Evolutionary conservation across 2,113 vertebrate species (phyloP), one percentile per base, ranked within the genome.

Genomic region (Nanorana parkeri): DNA sequence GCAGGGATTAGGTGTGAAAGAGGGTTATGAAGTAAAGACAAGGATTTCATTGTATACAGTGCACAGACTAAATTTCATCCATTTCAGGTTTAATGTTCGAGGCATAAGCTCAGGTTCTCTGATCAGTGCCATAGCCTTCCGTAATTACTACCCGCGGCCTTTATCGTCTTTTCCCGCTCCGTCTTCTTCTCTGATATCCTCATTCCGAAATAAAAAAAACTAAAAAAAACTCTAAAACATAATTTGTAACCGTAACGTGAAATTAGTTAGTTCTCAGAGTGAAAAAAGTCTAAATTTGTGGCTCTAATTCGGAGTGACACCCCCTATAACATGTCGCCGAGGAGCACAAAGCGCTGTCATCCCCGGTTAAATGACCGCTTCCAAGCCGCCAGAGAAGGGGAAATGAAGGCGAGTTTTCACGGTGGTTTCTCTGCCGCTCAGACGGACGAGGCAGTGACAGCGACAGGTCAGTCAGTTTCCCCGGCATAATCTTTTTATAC

Each of bases 401-500:
- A 23, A 32, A 52, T 21, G 28, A 29, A 32, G 23, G 36, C 68
- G 16, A 56, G 36, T 80, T 71, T 55, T 29, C 8, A 26, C 51
- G 75, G 3, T 78, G 56, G 58, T 77, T 67, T 28, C 23, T 3
- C 4, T 0, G 10, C 28, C 23, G n/a, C 0, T 61, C 72, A 64
- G 5, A 56, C 85, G 75, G 24, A 5, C 17, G 52, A 0, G 7
- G 20, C 41, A 84, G 41, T 86, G 89, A 88, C 88, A 89, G 85
- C 63, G 84, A 85, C 28, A 28, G 88, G 85, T 83, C 88, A 86
- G 73, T 68, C 88, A 17, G 0, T 80, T 82, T 85, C 83, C 52
- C 0, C 24, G 56, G 0, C 74, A 78, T 86, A 85, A 89, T 89
- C 86, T 85, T 68, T 66, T 85, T 86, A 76, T 51, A 88, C 89